Evolutionary conservation across 2,888 invertebrate species (phyloP), one percentile per base, ranked within the genome.

Genomic region (Euspilapteryx auroguttella): DNA sequence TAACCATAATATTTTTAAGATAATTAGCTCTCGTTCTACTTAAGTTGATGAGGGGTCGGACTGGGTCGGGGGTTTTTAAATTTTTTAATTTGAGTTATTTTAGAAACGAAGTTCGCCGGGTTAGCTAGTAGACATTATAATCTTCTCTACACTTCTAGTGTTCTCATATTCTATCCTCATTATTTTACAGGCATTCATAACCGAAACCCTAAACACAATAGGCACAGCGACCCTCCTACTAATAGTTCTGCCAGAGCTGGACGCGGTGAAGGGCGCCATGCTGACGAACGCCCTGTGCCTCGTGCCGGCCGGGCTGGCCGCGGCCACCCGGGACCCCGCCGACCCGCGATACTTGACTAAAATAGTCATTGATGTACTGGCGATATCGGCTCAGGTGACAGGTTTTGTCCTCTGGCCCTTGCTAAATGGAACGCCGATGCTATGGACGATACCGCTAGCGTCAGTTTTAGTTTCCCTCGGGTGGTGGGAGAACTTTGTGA

Each of bases 401-500:
- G 85, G 84, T 3, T 80, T 88, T 34, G 54, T 88, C 3, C 65
- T 85, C 4, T 88, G 87, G 86, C 85, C 87, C 1, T 45, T 85
- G 7, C 45, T 82, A 17, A 64, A 80, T 27, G 55, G 66, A 2
- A 62, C 63, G 1, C 49, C 61, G 2, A 36, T 50, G 11, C 49
- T 83, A 7, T 87, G 85, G 81, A 49, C 80, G 9, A 79, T 85
- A 34, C 83, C 86, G 0, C 37, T 84, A 3, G 80, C 86, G 3
- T 66, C 87, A 28, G 40, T 86, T 15, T 63, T 89, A 14, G 79
- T 85, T 30, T 91, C 91, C 1, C 65, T 83, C 25, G 85, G 87
- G 12, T 93, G 90, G 89, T 92, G 91, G 91, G 86, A 87, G 51
- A 92, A 90, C 55, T 92, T 80, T 51, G 77, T 87, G 4, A 78